Evolutionary conservation across 1,140 invertebrate species (phyloP).

Genomic region (Leptopilina clavipes): DNA sequence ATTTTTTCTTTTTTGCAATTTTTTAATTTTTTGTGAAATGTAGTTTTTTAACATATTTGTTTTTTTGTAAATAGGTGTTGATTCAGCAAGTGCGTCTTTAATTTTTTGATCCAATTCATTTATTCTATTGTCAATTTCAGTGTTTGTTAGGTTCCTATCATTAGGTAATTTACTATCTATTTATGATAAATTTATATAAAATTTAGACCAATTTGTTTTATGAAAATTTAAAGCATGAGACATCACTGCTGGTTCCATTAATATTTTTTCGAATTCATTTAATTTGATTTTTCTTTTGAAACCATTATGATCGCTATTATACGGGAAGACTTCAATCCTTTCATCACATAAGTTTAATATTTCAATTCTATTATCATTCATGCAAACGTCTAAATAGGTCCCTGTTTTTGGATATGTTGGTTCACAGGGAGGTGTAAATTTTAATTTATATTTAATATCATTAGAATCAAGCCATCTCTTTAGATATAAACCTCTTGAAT

Average conservation of each 20-base stretch:
- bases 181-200: background rate
- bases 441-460: conserved; percentile 33
- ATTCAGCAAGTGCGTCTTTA: background rate
- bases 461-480: conserved; percentile 38
- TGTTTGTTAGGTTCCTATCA: conserved; percentile 33
- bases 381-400: conserved; percentile 1
- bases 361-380: conserved; percentile 18
- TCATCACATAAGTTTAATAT: background rate
- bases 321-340: conserved; percentile 1
- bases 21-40: conserved; percentile 33
- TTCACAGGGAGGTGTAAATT: background rate
- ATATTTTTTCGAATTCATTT: background rate
- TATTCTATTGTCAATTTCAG: conserved; percentile 34
- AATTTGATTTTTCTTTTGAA: background rate
- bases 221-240: conserved; percentile 1
- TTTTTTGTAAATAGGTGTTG: background rate
- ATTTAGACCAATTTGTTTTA: conserved; percentile 36
- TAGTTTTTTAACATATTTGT: conserved; percentile 17
- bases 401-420: background rate
- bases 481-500: conserved; percentile 39
- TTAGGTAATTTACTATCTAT: background rate
- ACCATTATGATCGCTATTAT: conserved; percentile 38
- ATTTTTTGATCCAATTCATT: conserved; percentile 5
- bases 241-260: background rate
- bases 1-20: too few species aligned